These are phyloP conservation scores for Solen grandis DNA, from an alignment of 1,140 invertebrate genomes.

Conservation along the genomic window DNA sequence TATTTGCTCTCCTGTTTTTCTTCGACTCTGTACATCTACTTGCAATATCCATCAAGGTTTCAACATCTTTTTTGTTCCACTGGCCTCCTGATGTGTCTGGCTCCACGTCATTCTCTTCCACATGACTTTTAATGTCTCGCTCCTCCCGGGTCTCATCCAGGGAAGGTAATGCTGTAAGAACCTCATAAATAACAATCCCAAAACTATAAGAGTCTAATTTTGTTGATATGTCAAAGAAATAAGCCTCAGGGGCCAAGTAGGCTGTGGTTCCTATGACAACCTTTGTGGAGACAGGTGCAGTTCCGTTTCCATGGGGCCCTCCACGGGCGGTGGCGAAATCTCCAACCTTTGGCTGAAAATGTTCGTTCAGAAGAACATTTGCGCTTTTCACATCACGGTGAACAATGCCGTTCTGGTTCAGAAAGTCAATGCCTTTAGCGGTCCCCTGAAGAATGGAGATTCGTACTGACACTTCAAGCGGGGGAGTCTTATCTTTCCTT, in stretches of 20 bases:
- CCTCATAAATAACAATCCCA: constrained; percentile 84
- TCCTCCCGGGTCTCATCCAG: constrained; percentile 64
- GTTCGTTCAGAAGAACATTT: constrained; percentile 87
- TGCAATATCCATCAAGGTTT: constrained; percentile 57
- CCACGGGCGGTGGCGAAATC: constrained; percentile 88
- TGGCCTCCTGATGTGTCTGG: constrained; percentile 56
- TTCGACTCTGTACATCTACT: constrained; percentile 55
- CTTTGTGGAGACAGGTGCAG: constrained; percentile 79
- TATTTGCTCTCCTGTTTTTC: constrained; percentile 61
- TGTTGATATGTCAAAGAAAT: constrained; percentile 85
- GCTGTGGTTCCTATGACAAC: constrained; percentile 86
- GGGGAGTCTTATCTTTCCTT: constrained; percentile 74
- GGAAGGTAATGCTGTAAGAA: constrained; percentile 70
- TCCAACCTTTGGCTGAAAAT: constrained; percentile 86
- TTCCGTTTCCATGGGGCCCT: constrained; percentile 79
- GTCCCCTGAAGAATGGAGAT: constrained; percentile 85
- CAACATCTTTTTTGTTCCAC: constrained; percentile 59
- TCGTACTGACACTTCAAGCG: constrained; percentile 82
- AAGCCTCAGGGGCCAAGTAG: constrained; percentile 89
- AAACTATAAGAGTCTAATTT: constrained; percentile 90
- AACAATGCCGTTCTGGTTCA: constrained; percentile 85
- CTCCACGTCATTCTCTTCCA: constrained; percentile 56
- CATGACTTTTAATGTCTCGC: constrained; percentile 64
- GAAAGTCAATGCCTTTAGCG: constrained; percentile 84
- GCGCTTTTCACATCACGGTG: constrained; percentile 90